Base-by-base conservation (phyloP, 2,888 invertebrate species). In the Pecten maximus region DNA sequence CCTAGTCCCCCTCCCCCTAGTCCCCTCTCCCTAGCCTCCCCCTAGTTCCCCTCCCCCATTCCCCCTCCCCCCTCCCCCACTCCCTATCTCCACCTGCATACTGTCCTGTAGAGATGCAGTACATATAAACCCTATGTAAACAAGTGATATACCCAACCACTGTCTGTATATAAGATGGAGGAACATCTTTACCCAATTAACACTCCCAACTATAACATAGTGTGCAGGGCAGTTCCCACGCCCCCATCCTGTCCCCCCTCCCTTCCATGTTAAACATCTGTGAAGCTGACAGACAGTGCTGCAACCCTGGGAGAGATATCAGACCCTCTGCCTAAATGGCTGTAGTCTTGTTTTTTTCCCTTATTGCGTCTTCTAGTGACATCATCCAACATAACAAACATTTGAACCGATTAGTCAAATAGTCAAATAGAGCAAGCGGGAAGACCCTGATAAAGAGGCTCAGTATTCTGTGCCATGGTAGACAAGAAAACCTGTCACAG, bases 181-280 rank as follows among this genome's bases (percentile, higher is more conserved):
- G 74, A 6, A 74, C 74, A 74, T 74, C 74, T 74, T 74, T 74
- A 35, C 74, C 74, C 35, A 74, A 74, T 74, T 74, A 74, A 74
- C 74, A 74, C 74, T 74, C 74, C 74, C 74, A 35, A 35, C 74
- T 74, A 74, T 35, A 23, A 28, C 10, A 74, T 35, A 74, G 74
- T 19, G 74, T 35, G 35, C 23, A 74, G 74, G 74, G 74, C 74
- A 35, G 28, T 74, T 74, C 74, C 74, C 74, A 74, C 74, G 74
- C 74, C 74, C 74, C 35, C 74, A 74, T 35, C 74, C 74, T 74
- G 8, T 74, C 35, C 23, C 74, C 74, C 35, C 74, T 74, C 35
- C 74, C 60, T 6, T 6, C 60, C 74, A 74, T 74, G 74, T 74
- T 74, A 1, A 74, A 74, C 74, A 74, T 74, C 74, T 74, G 74